Conservation (phyloP, 1,140 invertebrate genomes). For the Centruroides sculpturatus region DNA sequence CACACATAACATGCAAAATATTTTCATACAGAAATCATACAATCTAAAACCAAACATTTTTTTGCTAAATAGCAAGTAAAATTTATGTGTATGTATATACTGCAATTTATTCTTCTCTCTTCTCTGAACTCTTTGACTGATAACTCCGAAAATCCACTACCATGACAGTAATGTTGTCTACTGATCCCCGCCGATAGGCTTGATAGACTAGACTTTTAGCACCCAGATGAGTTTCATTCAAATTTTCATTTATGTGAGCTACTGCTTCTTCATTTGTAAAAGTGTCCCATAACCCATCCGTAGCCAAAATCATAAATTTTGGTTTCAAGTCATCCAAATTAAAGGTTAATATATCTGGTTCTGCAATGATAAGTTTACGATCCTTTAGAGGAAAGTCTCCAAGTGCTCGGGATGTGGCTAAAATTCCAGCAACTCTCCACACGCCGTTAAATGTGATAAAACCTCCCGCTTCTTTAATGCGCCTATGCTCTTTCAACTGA, state of each 20-base stretch:
- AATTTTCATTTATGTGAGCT: conserved; percentile 47
- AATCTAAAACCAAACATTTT: no score
- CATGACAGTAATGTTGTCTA: conserved; percentile 91
- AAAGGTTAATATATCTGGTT: conserved; percentile 91
- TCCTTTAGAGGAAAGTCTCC: conserved; percentile 93
- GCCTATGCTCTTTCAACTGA: conserved; percentile 62
- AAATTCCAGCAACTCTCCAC: conserved; percentile 87
- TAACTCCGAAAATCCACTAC: conserved; percentile 56
- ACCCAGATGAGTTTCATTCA: conserved; percentile 70
- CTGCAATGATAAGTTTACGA: conserved; percentile 79
- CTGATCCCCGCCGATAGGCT: conserved; percentile 78
- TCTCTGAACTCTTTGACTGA: neutral
- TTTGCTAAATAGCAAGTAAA: no score
- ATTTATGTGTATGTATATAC: no score
- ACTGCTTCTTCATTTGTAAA: conserved; percentile 89
- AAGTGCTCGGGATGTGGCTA: conserved; percentile 84
- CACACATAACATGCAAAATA: no score
- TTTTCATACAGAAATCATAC: no score
- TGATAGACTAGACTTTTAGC: conserved; percentile 77
- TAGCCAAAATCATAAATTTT: conserved; percentile 76
- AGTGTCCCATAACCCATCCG: conserved; percentile 92
- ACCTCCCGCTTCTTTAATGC: conserved; percentile 81
- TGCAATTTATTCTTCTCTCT: neutral
- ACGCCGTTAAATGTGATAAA: conserved; percentile 91
- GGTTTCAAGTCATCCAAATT: conserved; percentile 53